Base-by-base conservation (phyloP, 2,888 invertebrate genomes). In the Ectemnius lituratus region DNA sequence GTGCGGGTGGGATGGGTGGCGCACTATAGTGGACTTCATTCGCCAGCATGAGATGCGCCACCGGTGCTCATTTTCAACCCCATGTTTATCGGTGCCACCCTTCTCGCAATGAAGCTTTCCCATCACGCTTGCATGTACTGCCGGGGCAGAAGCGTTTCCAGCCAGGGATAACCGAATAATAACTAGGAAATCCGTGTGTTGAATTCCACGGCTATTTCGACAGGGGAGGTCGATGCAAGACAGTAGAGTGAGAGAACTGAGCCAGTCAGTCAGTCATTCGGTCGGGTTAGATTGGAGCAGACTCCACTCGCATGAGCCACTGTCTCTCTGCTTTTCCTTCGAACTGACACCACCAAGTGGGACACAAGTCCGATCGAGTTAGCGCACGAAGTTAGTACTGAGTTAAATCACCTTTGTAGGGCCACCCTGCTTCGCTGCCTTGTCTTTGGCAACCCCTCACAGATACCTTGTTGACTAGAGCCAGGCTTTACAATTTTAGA, bases 331-430 rank as follows among this genome's bases (percentile, higher is more conserved):
- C 49, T 52, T 70, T 80, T 62, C 61, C 64, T 61, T 46, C 67
- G 56, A 61, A 70, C 65, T 70, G 52, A 63, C 46, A 68, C 18
- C 62, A 68, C 56, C 52, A 56, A 70, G 65, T 65, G 70, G 75
- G 75, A 78, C 80, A 70, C 73, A 71, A 78, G 79, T 78, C 76
- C 77, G 82, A 84, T 86, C 82, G 75, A 82, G 80, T 86, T 86
- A 82, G 82, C 75, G 72, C 76, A 63, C 61, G 62, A 79, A 79
- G 73, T 74, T 81, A 73, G 78, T 70, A 69, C 70, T 65, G 68
- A 74, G 73, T 84, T 85, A 82, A 85, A 85, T 84, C 81, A 85
- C 80, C 84, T 84, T 84, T 81, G 82, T 78, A 76, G 68, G 64
- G 76, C 73, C 74, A 70, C 71, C 76, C 71, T 68, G 73, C 61